Evolutionary conservation across 2,888 invertebrate genomes (phyloP), one percentile per base, ranked within the genome.

Genomic region (Hartigia nigra): DNA sequence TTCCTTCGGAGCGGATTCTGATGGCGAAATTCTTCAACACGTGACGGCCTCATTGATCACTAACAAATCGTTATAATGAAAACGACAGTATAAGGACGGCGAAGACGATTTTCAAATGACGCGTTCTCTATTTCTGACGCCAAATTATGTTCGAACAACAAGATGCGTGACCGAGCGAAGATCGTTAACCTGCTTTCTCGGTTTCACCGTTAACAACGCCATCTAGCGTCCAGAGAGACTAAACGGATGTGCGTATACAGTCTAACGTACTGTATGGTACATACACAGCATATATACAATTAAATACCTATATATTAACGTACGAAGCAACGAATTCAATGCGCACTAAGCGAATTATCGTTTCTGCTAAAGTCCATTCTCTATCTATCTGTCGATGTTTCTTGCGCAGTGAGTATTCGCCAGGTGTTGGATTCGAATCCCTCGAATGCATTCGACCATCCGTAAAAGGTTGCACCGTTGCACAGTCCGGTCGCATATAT

Each of bases 161-260:
- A 75, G 70, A 75, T 35, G 12, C 35, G 69, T 74, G 36, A 74
- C 32, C 55, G 77, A 39, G 31, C 32, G 31, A 72, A 12, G 72
- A 31, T 12, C 72, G 72, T 12, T 31, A 31, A 31, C 72, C 32
- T 11, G 72, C 72, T 72, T 72, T 72, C 72, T 72, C 72, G 72
- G 72, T 72, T 72, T 72, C 31, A 72, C 72, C 72, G 72, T 55
- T 23, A 9, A 23, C 23, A 55, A 23, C 39, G 23, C 39, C 23
- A 39, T 23, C 55, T 55, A 55, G 9, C 14, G 55, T 23, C 55
- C 9, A 55, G 14, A 55, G 55, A 9, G 55, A 23, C 55, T 55
- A 55, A 55, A 23, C 23, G 23, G 23, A 55, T 55, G 55, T 23
- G 23, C 55, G 37, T 37, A 37, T 37, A 3, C 12, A 12, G 37